Conservation (phyloP, 2,113 vertebrate species). For the Acinonyx jubatus region DNA sequence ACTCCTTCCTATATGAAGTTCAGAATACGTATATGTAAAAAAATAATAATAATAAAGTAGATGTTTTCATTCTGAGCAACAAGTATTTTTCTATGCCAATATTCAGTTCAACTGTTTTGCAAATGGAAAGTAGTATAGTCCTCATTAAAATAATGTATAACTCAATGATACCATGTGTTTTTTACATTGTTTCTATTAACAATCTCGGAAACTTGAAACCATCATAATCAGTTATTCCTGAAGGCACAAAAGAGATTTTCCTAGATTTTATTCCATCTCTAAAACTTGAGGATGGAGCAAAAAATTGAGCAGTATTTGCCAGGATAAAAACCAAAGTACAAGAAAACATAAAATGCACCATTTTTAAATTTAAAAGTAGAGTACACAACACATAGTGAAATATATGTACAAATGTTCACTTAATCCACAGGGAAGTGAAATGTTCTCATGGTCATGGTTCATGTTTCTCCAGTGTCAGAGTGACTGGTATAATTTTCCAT, state of each 20-base stretch:
- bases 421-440: background rate
- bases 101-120: constrained; percentile 11
- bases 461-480: background rate
- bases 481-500: background rate
- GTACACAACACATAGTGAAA: background rate
- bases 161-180: background rate
- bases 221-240: background rate
- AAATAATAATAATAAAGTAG: background rate
- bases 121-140: constrained; percentile 5
- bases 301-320: background rate
- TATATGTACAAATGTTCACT: background rate
- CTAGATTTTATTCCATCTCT: background rate
- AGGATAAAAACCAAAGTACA: background rate
- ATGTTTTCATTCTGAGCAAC: background rate
- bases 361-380: background rate
- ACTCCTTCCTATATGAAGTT: background rate
- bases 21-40: background rate
- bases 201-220: constrained; percentile 11
- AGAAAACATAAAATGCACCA: background rate
- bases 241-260: background rate
- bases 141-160: constrained; percentile 20
- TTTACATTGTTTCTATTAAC: background rate
- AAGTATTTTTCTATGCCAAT: constrained; percentile 6
- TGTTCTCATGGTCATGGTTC: background rate
- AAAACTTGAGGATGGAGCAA: constrained; percentile 17